Evolutionary conservation across 2,113 vertebrate species (phyloP), one percentile per base, ranked within the genome.

Genomic region (Arvicanthis niloticus): DNA sequence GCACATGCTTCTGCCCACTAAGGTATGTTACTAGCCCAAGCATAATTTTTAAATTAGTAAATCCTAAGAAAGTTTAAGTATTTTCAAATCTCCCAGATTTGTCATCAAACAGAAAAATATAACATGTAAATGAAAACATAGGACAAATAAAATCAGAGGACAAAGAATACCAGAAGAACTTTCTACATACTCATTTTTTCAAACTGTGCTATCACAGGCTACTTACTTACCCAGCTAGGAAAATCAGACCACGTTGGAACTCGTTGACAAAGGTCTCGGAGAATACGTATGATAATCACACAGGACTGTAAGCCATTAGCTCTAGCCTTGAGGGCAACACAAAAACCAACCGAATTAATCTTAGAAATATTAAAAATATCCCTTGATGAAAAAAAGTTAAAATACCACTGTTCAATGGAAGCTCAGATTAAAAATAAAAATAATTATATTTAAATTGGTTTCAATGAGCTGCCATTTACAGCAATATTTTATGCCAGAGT

Each of bases 301-400:
- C 99, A 99, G 98, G 99, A 99, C 97, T 99, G 99, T 95, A 99
- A 99, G 96, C 99, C 99, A 95, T 99, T 99, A 98, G 99, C 99
- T 99, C 99, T 99, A 99, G 99, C 99, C 99, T 99, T 99, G 98
- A 99, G 99, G 98, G 98, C 98, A 99, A 99, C 98, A 99, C 98
- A 99, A 98, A 98, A 99, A 99, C 98, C 99, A 99, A 98, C 93
- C 99, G 99, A 99, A 99, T 98, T 98, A 97, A 98, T 96, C 97
- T 98, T 97, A 98, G 97, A 94, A 98, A 93, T 95, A 96, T 0
- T 89, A 89, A 96, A 96, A 98, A 93, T 91, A 98, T 98, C 98
- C 97, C 97, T 98, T 97, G 97, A 97, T 98, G 97, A 98, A 98
- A 98, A 98, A 99, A 99, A 99, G 99, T 99, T 99, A 99, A 99